Base-by-base conservation (phyloP, 2,113 vertebrate genomes). In the Pterocles burchelli region DNA sequence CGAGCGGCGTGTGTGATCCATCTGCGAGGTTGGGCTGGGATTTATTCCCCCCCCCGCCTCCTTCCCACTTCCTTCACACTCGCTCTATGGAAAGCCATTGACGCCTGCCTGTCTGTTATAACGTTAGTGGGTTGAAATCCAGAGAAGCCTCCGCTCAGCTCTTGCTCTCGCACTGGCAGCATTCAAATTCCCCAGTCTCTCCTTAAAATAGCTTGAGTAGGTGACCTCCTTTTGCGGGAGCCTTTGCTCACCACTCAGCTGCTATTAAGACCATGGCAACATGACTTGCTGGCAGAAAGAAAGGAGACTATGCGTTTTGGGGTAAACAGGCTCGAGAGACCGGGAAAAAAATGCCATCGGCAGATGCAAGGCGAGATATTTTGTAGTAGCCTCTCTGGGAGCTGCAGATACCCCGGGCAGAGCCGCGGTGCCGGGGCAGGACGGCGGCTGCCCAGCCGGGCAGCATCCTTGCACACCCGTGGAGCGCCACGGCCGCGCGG, bases 1-100 rank as follows among this genome's bases (percentile, higher is more conserved):
- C 97, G 96, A 96, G 96, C 97, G 96, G 98, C 97, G 98, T 97
- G 97, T 97, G 98, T 96, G 97, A 98, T 98, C 98, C 98, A 98
- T 97, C 97, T 98, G 98, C 85, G 54, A 95, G 94, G 62, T 48
- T 72, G 78, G 67, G 74, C 52, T 93, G 66, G 49, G 81, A 72
- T 88, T 61, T 84, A 74, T 63, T 54, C 24, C 77, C 36, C 25
- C 26, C 13, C 36, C 93, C 71, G 34, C 55, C 79, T 55, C 57
- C 94, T 95, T 86, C 89, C 97, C 97, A 96, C 97, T 98, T 97
- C 97, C 97, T 97, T 97, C 96, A 67, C 96, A 89, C 92, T 80
- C 85, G 97, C 88, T 93, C 93, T 89, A 93, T 92, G 96, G 97
- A 96, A 95, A 98, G 93, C 95, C 96, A 91, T 93, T 89, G 98